Evolutionary conservation across 92 coral and sea anemone species (phyloP).

Genomic region (Umimayanthus kanabou): DNA sequence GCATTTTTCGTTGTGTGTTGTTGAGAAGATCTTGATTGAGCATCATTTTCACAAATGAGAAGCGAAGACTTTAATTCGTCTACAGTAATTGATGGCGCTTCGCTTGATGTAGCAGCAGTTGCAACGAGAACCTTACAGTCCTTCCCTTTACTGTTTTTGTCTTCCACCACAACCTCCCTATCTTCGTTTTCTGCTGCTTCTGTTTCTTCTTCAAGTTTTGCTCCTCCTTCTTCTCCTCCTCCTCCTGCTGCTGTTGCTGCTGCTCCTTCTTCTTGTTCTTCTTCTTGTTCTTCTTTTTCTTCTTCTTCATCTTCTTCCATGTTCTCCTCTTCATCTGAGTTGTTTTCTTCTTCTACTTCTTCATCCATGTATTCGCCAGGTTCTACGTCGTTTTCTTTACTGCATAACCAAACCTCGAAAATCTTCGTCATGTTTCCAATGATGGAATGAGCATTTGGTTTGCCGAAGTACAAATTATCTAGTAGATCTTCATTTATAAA

Average conservation of each 20-base stretch:
- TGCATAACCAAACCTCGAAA: conserved; percentile 30
- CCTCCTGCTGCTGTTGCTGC: not conserved
- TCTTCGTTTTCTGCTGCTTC: not conserved
- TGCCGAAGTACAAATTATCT: conserved; percentile 38
- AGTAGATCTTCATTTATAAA: conserved; percentile 3
- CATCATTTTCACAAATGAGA: not conserved
- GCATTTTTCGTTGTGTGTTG: not conserved
- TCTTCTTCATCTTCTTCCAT: conserved; percentile 54
- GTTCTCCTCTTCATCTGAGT: conserved; percentile 64
- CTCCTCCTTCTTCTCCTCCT: not conserved
- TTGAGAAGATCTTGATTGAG: not conserved
- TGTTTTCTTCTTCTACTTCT: conserved; percentile 57
- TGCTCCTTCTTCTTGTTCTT: not conserved
- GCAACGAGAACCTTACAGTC: not conserved
- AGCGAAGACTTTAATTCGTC: not conserved
- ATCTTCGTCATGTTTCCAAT: conserved; percentile 11
- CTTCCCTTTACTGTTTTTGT: not conserved
- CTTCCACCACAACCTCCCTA: not conserved
- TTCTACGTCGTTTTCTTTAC: conserved; percentile 1
- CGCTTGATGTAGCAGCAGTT: not conserved
- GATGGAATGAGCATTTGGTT: not conserved
- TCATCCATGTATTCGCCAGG: conserved; percentile 24
- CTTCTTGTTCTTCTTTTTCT: conserved; percentile 41
- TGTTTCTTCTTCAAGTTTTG: not conserved
- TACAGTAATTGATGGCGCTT: not conserved